phyloP scores from a whole-genome alignment of 2,888 invertebrate species.

The Leucozona laternaria region DNA sequence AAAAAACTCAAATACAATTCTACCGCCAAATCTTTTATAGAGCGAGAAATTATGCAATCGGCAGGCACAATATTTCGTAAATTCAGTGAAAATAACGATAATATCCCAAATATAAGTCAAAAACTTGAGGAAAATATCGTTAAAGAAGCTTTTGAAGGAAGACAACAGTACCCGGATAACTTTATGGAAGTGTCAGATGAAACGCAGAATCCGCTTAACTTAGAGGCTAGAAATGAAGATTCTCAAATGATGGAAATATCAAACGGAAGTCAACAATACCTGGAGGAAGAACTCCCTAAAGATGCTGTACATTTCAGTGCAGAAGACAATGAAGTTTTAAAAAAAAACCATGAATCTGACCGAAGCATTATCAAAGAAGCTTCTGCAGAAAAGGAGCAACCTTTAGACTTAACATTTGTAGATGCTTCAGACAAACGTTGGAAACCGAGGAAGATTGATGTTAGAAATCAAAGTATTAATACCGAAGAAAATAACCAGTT shows the following conservation, averaged over 20 bases:
- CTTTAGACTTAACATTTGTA: neutral
- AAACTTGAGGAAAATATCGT: neutral
- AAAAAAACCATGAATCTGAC: neutral
- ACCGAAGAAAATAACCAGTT: neutral
- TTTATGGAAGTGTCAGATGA: neutral
- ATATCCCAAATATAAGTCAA: neutral
- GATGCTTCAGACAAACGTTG: neutral
- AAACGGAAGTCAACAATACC: neutral
- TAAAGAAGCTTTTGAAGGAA: neutral
- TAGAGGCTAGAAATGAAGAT: neutral
- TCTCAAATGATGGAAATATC: slow-evolving; percentile 9
- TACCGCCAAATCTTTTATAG: neutral
- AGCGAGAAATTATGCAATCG: neutral
- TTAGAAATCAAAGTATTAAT: neutral
- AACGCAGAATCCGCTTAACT: no score
- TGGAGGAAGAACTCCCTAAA: neutral
- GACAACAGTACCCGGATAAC: no score
- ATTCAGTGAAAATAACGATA: neutral
- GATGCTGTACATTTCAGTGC: neutral
- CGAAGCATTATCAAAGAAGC: neutral
- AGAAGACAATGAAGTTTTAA: neutral
- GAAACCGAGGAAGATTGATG: neutral
- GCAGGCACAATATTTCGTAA: no score
- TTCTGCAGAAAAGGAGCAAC: neutral
- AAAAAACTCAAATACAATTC: neutral